Evolutionary conservation across 2,113 vertebrate genomes (phyloP).

Genomic region (Miniopterus natalensis): DNA sequence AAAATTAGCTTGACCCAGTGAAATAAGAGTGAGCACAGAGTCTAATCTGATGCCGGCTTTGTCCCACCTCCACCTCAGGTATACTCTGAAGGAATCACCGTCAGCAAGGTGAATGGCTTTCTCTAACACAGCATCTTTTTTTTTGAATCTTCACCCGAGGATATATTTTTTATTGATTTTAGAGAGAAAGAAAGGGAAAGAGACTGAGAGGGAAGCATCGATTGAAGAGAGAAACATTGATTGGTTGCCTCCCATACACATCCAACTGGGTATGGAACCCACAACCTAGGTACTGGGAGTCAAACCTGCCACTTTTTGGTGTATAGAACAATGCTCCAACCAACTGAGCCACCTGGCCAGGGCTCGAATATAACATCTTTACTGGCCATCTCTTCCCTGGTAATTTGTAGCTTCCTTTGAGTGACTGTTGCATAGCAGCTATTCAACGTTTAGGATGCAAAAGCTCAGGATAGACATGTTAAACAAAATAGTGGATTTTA

Average conservation of each 20-base stretch:
- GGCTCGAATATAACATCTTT: not conserved
- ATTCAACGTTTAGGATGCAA: constrained; percentile 53
- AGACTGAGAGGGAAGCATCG: not conserved
- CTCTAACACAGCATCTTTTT: not conserved
- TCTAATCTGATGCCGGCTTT: not conserved
- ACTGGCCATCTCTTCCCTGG: not conserved
- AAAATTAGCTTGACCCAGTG: constrained; percentile 22
- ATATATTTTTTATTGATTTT: not conserved
- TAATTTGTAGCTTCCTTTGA: constrained; percentile 28
- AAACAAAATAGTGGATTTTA: constrained; percentile 47
- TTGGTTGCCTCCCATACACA: not conserved
- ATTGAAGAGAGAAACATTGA: not conserved
- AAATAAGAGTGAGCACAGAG: not conserved
- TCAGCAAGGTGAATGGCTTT: not conserved
- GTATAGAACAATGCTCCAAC: not conserved
- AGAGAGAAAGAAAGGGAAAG: not conserved
- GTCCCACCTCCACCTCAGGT: not conserved
- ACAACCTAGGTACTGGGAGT: not conserved
- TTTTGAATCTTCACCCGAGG: not conserved
- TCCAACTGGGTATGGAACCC: not conserved
- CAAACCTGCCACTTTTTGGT: not conserved
- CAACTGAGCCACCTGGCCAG: not conserved
- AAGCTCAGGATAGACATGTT: constrained; percentile 36
- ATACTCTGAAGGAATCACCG: not conserved
- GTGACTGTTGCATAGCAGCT: constrained; percentile 16